Conservation (phyloP, 2,888 invertebrate genomes). For the Plagodis pulveraria region DNA sequence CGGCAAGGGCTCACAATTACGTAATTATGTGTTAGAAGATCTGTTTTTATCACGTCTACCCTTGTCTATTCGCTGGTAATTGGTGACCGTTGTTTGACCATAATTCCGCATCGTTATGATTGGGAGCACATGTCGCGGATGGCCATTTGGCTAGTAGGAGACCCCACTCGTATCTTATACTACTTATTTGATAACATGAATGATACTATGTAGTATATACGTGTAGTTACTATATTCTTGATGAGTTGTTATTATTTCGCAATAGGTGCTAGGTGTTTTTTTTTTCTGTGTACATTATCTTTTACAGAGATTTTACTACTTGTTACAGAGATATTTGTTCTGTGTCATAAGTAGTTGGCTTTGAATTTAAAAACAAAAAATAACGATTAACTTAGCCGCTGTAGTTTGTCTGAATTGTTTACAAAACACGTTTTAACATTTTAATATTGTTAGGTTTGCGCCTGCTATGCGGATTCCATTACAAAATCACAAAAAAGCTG, state of each 20-base stretch:
- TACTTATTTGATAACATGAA: too few species aligned
- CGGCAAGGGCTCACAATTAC: slow-evolving; percentile 79
- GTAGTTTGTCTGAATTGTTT: not conserved
- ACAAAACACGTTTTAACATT: too few species aligned
- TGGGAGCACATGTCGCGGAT: slow-evolving; percentile 53
- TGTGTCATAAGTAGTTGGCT: not conserved
- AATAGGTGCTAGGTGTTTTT: too few species aligned
- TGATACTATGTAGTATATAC: too few species aligned
- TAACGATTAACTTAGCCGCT: not conserved
- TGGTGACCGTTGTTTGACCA: slow-evolving; percentile 75
- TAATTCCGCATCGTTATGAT: slow-evolving; percentile 68
- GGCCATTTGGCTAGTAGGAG: not conserved
- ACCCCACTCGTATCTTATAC: not conserved
- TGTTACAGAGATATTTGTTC: too few species aligned
- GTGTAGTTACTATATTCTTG: too few species aligned
- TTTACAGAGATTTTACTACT: too few species aligned
- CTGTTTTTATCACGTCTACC: slow-evolving; percentile 85
- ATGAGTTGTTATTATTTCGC: too few species aligned
- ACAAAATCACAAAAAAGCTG: too few species aligned
- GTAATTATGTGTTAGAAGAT: slow-evolving; percentile 84
- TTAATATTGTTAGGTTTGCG: too few species aligned
- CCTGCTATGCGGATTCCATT: too few species aligned
- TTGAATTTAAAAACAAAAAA: not conserved
- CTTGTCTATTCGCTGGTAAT: slow-evolving; percentile 82
- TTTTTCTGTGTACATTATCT: too few species aligned